Conservation (phyloP, 1,140 invertebrate species). For the Arion vulgaris region DNA sequence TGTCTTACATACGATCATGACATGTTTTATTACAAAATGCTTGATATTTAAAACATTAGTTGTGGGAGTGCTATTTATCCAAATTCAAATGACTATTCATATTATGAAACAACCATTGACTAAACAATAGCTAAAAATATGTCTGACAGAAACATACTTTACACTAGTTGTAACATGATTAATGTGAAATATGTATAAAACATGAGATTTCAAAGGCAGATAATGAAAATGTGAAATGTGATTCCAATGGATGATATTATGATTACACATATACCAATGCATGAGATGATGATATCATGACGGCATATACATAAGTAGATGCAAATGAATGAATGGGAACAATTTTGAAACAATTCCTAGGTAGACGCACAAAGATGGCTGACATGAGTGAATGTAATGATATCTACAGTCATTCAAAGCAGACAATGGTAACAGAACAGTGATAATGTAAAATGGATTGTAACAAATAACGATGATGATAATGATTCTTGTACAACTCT, state of each 20-base stretch:
- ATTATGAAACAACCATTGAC: neutral
- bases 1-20: neutral
- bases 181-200: too few relatives aligned
- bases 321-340: too few relatives aligned
- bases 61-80: neutral
- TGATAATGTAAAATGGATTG: neutral
- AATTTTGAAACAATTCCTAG: too few relatives aligned
- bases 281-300: too few relatives aligned
- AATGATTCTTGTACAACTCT: neutral
- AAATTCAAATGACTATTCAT: neutral
- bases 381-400: neutral
- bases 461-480: neutral
- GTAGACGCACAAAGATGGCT: too few relatives aligned
- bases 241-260: neutral
- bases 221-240: neutral
- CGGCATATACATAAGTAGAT: too few relatives aligned
- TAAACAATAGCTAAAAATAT: neutral
- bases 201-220: neutral
- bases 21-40: slow-evolving; percentile 7
- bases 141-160: neutral
- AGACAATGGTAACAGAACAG: neutral
- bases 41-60: neutral
- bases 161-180: neutral
- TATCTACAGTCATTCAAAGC: neutral
- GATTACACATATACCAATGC: too few relatives aligned